A percentile compares a stretch with the other conserved stretches of the same genome.
These are phyloP conservation scores for Boulengerochromis microlepis DNA, from an alignment of 2,113 vertebrate species.

Conservation along the genomic window DNA sequence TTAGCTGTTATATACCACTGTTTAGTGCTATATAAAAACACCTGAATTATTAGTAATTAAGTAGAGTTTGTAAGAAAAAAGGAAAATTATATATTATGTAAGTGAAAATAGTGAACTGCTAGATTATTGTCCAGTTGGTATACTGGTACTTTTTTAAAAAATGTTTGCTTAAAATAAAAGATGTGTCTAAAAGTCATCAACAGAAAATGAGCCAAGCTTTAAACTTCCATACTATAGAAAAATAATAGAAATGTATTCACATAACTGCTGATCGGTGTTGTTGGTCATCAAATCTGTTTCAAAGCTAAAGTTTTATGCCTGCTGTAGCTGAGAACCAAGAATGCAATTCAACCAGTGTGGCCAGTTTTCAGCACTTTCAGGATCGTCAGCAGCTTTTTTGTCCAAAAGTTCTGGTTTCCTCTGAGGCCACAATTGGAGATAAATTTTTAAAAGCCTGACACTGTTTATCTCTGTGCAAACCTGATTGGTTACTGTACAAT, in stretches of 20 bases:
- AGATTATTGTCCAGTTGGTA: neutral
- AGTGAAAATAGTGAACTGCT: neutral
- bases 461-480: neutral
- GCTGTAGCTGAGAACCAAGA: neutral
- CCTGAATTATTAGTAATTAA: neutral
- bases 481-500: neutral
- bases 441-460: neutral
- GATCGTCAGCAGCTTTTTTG: neutral
- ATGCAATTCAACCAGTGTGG: neutral
- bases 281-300: neutral
- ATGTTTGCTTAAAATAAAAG: neutral
- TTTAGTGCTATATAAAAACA: neutral
- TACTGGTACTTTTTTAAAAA: neutral
- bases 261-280: neutral
- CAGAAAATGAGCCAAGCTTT: neutral
- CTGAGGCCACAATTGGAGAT: neutral
- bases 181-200: neutral
- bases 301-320: neutral
- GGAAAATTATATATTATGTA: neutral
- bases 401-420: neutral
- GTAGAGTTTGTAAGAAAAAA: neutral
- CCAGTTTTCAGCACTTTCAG: neutral
- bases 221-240: neutral
- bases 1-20: neutral
- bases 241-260: neutral